Evolutionary conservation across 2,888 invertebrate species (phyloP).

Genomic region (Clitarchus hookeri): DNA sequence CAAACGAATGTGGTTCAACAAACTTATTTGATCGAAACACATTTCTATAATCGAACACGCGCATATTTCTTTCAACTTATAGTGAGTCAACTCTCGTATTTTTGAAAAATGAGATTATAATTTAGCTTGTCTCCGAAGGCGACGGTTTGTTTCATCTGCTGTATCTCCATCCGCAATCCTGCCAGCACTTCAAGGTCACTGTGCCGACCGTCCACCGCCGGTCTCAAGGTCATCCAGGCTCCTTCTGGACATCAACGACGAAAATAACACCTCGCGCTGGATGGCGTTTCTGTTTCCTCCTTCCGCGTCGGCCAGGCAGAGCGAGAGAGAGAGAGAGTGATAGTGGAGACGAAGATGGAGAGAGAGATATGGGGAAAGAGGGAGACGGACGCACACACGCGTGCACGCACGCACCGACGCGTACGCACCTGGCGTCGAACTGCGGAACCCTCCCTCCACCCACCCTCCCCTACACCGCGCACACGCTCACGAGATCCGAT

Average conservation of each 20-base stretch:
- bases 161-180: too few species aligned
- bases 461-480: not conserved
- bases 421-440: conserved; percentile 4
- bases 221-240: not conserved
- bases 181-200: not conserved
- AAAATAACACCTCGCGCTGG: not conserved
- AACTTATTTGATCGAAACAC: too few species aligned
- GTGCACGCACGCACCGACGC: not conserved
- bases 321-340: not conserved
- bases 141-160: too few species aligned
- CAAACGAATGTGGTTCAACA: too few species aligned
- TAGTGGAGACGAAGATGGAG: not conserved
- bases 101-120: too few species aligned
- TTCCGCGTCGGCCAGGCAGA: not conserved
- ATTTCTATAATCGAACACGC: too few species aligned
- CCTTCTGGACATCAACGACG: not conserved
- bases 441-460: not conserved
- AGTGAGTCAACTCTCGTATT: too few species aligned
- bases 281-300: not conserved
- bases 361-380: not conserved
- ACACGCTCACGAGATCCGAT: not conserved
- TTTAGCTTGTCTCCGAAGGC: too few species aligned
- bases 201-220: not conserved
- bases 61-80: too few species aligned
- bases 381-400: not conserved